Evolutionary conservation across 2,113 vertebrate genomes (phyloP).

Genomic region (Felis catus): F.catus_Fca126_mat1.0 CM031423.1:69529001-69529500

Average conservation of each 20-base stretch:
- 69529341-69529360: background rate
- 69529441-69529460: background rate
- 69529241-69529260: background rate
- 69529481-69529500: background rate
- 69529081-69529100: slow-evolving; percentile 86
- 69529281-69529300: no score
- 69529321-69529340: background rate
- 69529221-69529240: background rate
- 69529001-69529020: background rate
- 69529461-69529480: background rate
- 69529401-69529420: background rate
- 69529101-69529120: slow-evolving; percentile 82
- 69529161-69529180: background rate
- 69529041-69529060: no score
- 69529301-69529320: background rate
- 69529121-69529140: slow-evolving; percentile 87
- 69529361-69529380: background rate
- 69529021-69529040: background rate
- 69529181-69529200: background rate
- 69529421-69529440: background rate
- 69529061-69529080: background rate
- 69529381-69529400: background rate
- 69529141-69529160: slow-evolving; percentile 76
- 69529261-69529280: background rate
- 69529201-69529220: background rate